Percentiles rank a stretch among this genome's conserved stretches.
These are phyloP conservation scores for Hippoglossus hippoglossus DNA, from an alignment of 2,797 vertebrate genomes.

Conservation along the genomic window DNA sequence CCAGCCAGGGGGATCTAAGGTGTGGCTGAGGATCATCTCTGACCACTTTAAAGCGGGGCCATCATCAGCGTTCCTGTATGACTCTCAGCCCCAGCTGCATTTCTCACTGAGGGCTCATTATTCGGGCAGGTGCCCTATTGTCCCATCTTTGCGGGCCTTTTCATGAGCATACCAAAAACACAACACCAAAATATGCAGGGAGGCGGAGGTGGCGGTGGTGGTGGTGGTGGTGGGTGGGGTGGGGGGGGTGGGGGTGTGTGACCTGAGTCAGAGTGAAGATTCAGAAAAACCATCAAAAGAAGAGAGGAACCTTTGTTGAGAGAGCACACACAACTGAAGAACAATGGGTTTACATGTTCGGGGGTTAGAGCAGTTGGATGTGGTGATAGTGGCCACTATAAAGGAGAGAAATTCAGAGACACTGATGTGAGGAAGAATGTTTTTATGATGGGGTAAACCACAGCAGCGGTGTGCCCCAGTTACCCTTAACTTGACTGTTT, in stretches of 20 bases:
- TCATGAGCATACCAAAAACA: slow-evolving; percentile 77
- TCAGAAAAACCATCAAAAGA: slow-evolving; percentile 63
- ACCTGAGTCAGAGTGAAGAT: slow-evolving; percentile 55
- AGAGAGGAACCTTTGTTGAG: slow-evolving; percentile 71
- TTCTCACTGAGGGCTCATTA: slow-evolving; percentile 79
- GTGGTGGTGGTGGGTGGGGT: background rate
- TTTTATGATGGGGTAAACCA: slow-evolving; percentile 20
- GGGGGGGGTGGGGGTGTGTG: background rate
- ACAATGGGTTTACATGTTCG: slow-evolving; percentile 44
- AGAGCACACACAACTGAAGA: slow-evolving; percentile 43
- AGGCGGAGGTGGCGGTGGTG: slow-evolving; percentile 11
- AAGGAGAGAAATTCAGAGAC: slow-evolving; percentile 39
- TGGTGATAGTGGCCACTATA: slow-evolving; percentile 60
- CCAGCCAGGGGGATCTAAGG: slow-evolving; percentile 77
- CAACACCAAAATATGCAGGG: slow-evolving; percentile 70
- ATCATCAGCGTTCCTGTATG: slow-evolving; percentile 74
- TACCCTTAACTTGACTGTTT: slow-evolving; percentile 5
- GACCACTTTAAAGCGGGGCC: slow-evolving; percentile 82
- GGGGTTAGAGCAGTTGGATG: slow-evolving; percentile 45
- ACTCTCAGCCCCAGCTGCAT: slow-evolving; percentile 74
- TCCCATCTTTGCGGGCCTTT: slow-evolving; percentile 70
- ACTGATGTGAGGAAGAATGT: slow-evolving; percentile 46
- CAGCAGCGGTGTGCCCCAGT: background rate
- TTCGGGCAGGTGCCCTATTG: slow-evolving; percentile 82
- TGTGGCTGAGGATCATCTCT: slow-evolving; percentile 80